Percentiles rank a stretch among this genome's conserved stretches.
Evolutionary conservation across 2,888 invertebrate species (phyloP).

Genomic region (Apodemia mormo): DNA sequence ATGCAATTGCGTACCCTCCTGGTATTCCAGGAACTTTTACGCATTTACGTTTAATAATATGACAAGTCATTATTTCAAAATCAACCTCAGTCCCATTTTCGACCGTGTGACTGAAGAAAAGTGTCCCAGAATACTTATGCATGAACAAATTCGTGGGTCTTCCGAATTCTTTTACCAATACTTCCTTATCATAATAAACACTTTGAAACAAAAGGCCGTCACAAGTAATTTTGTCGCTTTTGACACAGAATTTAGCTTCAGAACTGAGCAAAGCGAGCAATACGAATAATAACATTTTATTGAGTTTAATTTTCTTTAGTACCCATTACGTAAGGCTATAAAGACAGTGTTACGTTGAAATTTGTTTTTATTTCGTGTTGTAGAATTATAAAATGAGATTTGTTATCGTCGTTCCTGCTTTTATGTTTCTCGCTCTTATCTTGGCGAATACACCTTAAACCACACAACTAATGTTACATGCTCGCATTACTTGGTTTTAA

Average conservation of each 20-base stretch:
- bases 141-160: slow-evolving; percentile 61
- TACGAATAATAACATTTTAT: slow-evolving; percentile 41
- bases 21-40: slow-evolving; percentile 49
- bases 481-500: not conserved
- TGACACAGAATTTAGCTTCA: slow-evolving; percentile 23
- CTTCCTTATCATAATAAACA: slow-evolving; percentile 57
- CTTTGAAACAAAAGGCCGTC: slow-evolving; percentile 60
- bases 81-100: slow-evolving; percentile 53
- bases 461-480: not conserved
- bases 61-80: slow-evolving; percentile 57
- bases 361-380: slow-evolving; percentile 34
- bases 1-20: slow-evolving; percentile 66
- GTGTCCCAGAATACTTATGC: slow-evolving; percentile 58
- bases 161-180: slow-evolving; percentile 50
- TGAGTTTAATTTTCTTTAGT: slow-evolving; percentile 41
- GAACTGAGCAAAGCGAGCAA: slow-evolving; percentile 29
- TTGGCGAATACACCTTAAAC: not conserved
- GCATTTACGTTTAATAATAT: slow-evolving; percentile 50
- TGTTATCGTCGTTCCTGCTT: slow-evolving; percentile 26
- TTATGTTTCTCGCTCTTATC: slow-evolving; percentile 24
- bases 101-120: slow-evolving; percentile 68
- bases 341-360: slow-evolving; percentile 28
- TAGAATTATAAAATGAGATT: slow-evolving; percentile 36
- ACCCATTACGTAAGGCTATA: slow-evolving; percentile 25
- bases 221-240: slow-evolving; percentile 45